Conservation (phyloP, 2,888 invertebrate genomes). For the Pyralis farinalis region DNA sequence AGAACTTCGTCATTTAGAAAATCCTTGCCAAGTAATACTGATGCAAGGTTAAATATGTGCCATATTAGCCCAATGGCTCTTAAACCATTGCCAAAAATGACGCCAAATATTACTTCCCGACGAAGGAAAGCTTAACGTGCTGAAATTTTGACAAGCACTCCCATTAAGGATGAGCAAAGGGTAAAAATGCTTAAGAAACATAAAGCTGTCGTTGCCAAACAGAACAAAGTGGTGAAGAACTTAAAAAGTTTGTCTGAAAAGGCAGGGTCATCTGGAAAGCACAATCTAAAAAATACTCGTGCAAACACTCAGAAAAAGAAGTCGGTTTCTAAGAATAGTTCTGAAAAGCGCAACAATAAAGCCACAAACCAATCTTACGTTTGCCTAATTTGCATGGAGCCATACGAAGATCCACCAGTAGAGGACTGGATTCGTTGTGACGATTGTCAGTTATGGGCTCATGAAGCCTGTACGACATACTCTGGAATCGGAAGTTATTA, state of each 20-base stretch:
- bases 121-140: neutral
- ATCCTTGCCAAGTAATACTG: too few species aligned
- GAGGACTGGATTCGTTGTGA: conserved; percentile 13
- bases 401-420: conserved; percentile 7
- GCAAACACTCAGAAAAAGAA: neutral
- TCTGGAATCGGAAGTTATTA: conserved; percentile 9
- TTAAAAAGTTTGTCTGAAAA: too few species aligned
- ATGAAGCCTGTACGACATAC: conserved; percentile 10
- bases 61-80: too few species aligned
- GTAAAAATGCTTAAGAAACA: too few species aligned
- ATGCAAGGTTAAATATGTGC: too few species aligned
- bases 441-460: conserved; percentile 12
- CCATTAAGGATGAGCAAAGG: neutral
- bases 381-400: conserved; percentile 2
- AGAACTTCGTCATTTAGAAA: too few species aligned
- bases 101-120: neutral
- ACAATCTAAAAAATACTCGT: neutral
- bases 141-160: neutral
- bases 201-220: too few species aligned
- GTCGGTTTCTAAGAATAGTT: neutral
- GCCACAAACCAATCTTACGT: neutral
- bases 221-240: too few species aligned
- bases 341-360: neutral
- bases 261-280: too few species aligned
- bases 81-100: neutral